Base-by-base conservation (phyloP, 1,140 invertebrate species). In the Octopus sinensis region DNA sequence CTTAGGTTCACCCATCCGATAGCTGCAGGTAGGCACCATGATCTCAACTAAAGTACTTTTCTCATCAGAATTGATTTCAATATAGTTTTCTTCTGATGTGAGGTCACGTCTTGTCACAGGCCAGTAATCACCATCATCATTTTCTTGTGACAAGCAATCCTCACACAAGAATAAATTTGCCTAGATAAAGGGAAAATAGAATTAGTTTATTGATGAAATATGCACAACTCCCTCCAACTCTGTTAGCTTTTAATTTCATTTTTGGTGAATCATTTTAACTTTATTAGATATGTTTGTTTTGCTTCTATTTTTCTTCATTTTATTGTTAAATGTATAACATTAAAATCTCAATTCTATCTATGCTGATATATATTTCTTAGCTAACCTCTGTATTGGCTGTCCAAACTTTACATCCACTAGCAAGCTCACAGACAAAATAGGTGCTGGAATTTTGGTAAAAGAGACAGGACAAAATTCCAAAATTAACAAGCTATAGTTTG, bases 1-100 rank as follows among this genome's bases (percentile, higher is more conserved):
- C 82, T 95, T 92, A 10, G 87, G 85, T 43, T 94, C 95, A 4
- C 96, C 96, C 96, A 98, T 98, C 87, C 97, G 93, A 90, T 98
- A 98, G 6, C 96, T 97, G 90, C 95, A 97, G 0, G 96, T 97
- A 4, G 97, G 97, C 80, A 97, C 95, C 89, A 95, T 93, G 71
- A 98, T 93, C 92, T 98, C 96, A 88, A 95, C 93, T 23, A 85
- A 51, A 84, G 95, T 90, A 83, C 83, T 82, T 10, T 82, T 77
- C 52, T 51, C 30, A 51, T 77, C 52, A 43, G 76, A 13, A 43
- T 83, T 82, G 52, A 87, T 82, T 6, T 83, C 80, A 12, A 87
- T 82, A 73, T 83, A 87, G 12, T 81, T 80, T 10, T 82, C 51
- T 30, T 86, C 82, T n/a, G 84, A 80, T 6, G 81, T 76, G 1